Base-by-base conservation (phyloP, 1,140 invertebrate genomes). In the Nasonia vitripennis region DNA sequence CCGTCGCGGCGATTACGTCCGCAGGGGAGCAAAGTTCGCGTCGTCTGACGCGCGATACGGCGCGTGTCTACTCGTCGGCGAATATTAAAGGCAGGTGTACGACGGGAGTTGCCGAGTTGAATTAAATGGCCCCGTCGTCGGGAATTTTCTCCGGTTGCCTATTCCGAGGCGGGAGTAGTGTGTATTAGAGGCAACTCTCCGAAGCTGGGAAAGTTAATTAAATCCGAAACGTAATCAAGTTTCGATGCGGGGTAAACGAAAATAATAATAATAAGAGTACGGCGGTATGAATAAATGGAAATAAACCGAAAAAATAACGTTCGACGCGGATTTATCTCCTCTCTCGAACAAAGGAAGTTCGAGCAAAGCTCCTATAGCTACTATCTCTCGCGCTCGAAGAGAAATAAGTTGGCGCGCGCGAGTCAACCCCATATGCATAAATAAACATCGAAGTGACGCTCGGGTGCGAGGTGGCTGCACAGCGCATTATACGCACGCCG, bases 41-140 rank as follows among this genome's bases (percentile, higher is more conserved):
- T 62, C 55, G 27, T 75, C 37, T 9, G 37, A 12, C 27, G 27
- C 27, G 27, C 27, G 70, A 71, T 71, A 71, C 70, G 10, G 12
- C 10, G 55, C 7, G 11, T 71, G 10, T 12, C 20, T 9, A 23
- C 20, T 41, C 3, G 31, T 12, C 14, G 23, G 17, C 17, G 37
- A 75, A n/a, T 75, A 75, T 75, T 75, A 75, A 41, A 75, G 73
- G 73, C 73, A 75, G 37, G 73, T 75, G 73, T 75, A 20, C 70
- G 3, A 71, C 70, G 73, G 4, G 37, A 34, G 73, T 71, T 20
- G 37, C 34, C 37, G 73, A 45, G 73, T 75, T 75, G 37, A 75
- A 75, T 75, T 75, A 45, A 75, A 75, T n/a, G 70, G 23, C 11
- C 2, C 0, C 70, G 6, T 62, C 55, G 17, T 62, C 20, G 55